Base-by-base conservation (phyloP, 2,113 vertebrate genomes). In the Trachemys scripta region DNA sequence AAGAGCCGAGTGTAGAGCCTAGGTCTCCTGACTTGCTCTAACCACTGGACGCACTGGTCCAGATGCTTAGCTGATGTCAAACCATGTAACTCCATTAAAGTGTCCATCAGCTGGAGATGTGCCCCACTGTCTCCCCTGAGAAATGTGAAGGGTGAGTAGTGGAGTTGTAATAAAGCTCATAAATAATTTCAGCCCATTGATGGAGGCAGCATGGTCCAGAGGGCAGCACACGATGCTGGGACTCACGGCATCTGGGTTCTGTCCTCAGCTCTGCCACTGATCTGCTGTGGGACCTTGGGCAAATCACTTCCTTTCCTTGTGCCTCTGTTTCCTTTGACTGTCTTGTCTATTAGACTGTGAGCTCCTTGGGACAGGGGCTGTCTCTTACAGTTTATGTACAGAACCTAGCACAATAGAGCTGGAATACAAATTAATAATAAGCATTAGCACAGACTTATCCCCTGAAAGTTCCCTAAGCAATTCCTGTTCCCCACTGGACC, bases 181-280 rank as follows among this genome's bases (percentile, higher is more conserved):
- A 29, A 50, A 1, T 45, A 2, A 5, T 56, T 78, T 56, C 16
- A 0, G 1, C 1, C 1, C 5, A 35, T 80, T 51, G 9, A 0
- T 81, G 54, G 20, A n/a, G 49, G n/a, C 27, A 10, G 3, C 1
- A 0, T 27, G 35, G 6, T 35, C 42, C 50, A n/a, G 11, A 65
- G 47, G 47, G 49, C 35, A 54, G 81, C 42, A 13, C 5, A 8
- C 27, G 59, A 19, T 51, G 12, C 27, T 59, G 75, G n/a, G 45
- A 87, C 19, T 0, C 0, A 80, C 12, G 35, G 85, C 14, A 22
- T n/a, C 16, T 10, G 17, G n/a, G 27, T 45, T 80, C 7, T 10
- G 0, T 54, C 25, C 57, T 45, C 13, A 0, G 12, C 50, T 65
- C 16, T 65, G 16, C 31, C 62, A 65, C 62, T 65, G 62, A 35